Percentiles rank a stretch among this genome's conserved stretches.
Evolutionary conservation across 2,888 invertebrate genomes (phyloP).

Genomic region (Aethes cnicana): DNA sequence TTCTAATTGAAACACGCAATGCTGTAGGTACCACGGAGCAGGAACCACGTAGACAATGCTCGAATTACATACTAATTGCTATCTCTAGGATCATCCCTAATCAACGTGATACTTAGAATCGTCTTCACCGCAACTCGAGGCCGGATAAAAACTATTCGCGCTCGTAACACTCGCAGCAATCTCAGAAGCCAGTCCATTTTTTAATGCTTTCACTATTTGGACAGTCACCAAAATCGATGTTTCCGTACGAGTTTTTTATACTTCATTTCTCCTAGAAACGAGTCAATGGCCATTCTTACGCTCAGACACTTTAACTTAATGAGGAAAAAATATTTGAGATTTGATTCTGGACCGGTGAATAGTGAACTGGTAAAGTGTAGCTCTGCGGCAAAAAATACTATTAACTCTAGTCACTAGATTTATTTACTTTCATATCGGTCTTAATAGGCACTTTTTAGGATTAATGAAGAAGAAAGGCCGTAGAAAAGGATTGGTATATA

Average conservation of each 20-base stretch:
- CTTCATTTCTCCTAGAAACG: conserved; percentile 31
- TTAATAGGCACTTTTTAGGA: too few species aligned
- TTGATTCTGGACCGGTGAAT: neutral
- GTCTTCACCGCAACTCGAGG: conserved; percentile 2
- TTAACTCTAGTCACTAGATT: too few species aligned
- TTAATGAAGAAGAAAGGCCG: neutral
- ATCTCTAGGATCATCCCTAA: conserved; percentile 1
- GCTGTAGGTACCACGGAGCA: conserved; percentile 3
- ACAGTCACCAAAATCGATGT: conserved; percentile 43
- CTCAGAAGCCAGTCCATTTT: conserved; percentile 39
- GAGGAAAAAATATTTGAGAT: conserved; percentile 18
- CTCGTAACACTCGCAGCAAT: neutral
- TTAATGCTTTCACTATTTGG: conserved; percentile 59
- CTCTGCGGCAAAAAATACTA: too few species aligned
- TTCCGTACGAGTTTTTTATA: conserved; percentile 35
- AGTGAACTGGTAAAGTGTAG: neutral
- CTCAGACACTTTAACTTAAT: conserved; percentile 11
- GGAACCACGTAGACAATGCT: conserved; percentile 10
- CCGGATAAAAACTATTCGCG: neutral
- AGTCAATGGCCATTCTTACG: conserved; percentile 14
- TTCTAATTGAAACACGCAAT: conserved; percentile 21
- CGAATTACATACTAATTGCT: conserved; percentile 14
- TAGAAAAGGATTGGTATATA: neutral
- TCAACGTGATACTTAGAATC: conserved; percentile 1
- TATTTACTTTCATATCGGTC: too few species aligned